Base-by-base conservation (phyloP, 2,797 vertebrate genomes). In the Galaxias olidus region DNA sequence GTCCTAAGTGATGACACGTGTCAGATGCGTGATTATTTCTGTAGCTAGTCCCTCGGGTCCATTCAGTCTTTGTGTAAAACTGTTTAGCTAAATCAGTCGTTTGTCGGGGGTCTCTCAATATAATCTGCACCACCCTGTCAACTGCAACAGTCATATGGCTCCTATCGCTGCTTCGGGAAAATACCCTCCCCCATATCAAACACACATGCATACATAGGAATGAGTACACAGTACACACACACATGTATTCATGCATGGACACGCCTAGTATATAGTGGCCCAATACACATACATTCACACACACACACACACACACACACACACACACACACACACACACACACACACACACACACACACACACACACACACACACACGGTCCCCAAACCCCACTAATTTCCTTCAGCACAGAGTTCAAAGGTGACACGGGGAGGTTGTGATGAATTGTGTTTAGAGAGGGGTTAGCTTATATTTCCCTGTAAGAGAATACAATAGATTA, bases 391-490 rank as follows among this genome's bases (percentile, higher is more conserved):
- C 74, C 49, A 48, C 2, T 14, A 18, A 11, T n/a, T 62, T 8
- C 50, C 63, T 55, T 10, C 5, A 0, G 55, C 43, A 0, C 1
- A 9, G 57, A 8, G 74, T 72, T 82, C 80, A 79, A 56, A 47
- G 65, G 60, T 76, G 73, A 59, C 44, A 20, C 30, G 30, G 30
- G 30, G 30, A 30, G 52, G 52, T 19, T 30, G 11, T 19, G 8
- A 80, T n/a, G 41, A 45, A 77, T 77, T 41, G 66, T 62, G 30
- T 79, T 63, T 72, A 52, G 73, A 72, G 58, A 62, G 12, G 19
- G 45, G 47, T 19, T 10, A 1, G 43, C 12, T 9, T n/a, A 44
- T 15, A 42, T 11, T 10, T 12, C 54, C 7, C 9, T 11, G 40
- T 15, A 10, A 14, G 11, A n/a, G 44, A 12, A 17, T 19, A 46